Evolutionary conservation across 1,140 invertebrate species (phyloP).

Genomic region (Plodia interpunctella): DNA sequence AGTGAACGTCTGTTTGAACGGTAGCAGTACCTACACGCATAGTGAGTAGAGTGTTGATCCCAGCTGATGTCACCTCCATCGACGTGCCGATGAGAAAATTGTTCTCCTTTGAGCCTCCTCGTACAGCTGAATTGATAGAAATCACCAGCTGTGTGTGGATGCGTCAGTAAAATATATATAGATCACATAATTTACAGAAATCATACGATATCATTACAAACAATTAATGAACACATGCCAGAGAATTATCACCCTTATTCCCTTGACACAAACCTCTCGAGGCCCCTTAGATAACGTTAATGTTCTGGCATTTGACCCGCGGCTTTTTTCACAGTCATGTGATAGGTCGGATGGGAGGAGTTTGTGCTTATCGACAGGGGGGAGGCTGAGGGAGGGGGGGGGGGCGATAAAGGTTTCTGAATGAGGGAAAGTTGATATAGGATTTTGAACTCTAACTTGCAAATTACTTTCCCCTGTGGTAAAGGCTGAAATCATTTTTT

Average conservation of each 20-base stretch:
- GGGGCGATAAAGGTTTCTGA: not conserved
- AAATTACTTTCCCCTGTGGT: too few species aligned
- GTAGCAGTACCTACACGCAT: too few species aligned
- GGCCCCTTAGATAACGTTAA: slow-evolving; percentile 6
- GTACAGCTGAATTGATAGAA: not conserved
- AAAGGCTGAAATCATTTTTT: too few species aligned
- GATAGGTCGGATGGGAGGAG: slow-evolving; percentile 12
- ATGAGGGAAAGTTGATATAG: not conserved
- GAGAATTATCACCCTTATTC: not conserved
- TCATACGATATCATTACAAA: slow-evolving; percentile 16
- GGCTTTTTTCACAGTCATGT: slow-evolving; percentile 18
- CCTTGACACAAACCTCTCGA: not conserved
- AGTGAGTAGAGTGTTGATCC: too few species aligned
- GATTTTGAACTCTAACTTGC: not conserved
- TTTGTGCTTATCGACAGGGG: slow-evolving; percentile 6
- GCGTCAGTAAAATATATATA: not conserved
- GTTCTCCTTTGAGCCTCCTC: too few species aligned
- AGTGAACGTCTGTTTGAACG: too few species aligned
- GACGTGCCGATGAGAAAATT: too few species aligned
- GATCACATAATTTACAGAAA: not conserved
- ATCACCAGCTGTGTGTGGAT: not conserved
- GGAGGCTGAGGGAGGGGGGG: slow-evolving; percentile 10
- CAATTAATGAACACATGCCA: slow-evolving; percentile 8
- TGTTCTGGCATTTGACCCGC: slow-evolving; percentile 11
- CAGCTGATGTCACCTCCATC: too few species aligned